Percentiles rank a stretch among this genome's conserved stretches.
phyloP scores from a whole-genome alignment of 2,888 invertebrate genomes.

The Cyrtodaria siliqua region DNA sequence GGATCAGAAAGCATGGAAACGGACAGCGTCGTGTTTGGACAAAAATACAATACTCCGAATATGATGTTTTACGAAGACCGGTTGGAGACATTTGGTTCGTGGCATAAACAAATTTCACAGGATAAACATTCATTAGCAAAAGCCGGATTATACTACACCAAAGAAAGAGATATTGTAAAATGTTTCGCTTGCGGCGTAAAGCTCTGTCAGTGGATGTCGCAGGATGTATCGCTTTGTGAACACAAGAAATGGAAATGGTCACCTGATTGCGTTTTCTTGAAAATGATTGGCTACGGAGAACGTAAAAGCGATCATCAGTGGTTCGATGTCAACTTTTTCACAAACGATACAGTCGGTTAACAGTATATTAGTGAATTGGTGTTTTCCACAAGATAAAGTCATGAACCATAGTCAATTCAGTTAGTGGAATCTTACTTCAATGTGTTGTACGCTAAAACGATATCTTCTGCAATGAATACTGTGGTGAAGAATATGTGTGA shows the following conservation, averaged over 20 bases:
- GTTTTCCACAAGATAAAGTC: too few species aligned
- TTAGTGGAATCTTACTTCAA: conserved; percentile 47
- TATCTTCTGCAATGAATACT: conserved; percentile 5
- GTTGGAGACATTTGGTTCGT: conserved; percentile 19
- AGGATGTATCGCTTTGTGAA: conserved; percentile 28
- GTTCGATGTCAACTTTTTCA: too few species aligned
- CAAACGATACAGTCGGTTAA: too few species aligned
- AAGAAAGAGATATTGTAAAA: conserved; percentile 46
- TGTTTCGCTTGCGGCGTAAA: conserved; percentile 45
- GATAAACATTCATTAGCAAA: conserved; percentile 37
- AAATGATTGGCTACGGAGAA: conserved; percentile 22
- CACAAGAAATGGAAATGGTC: conserved; percentile 36
- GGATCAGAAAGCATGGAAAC: too few species aligned
- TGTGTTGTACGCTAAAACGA: conserved; percentile 41
- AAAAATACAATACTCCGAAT: too few species aligned
- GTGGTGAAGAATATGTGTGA: conserved; percentile 35
- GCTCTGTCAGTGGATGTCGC: conserved; percentile 29
- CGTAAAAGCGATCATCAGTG: too few species aligned
- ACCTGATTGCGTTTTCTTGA: conserved; percentile 29
- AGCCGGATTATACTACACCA: conserved; percentile 40
- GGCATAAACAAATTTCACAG: conserved; percentile 41
- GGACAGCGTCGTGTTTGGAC: too few species aligned
- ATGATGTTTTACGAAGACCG: conserved; percentile 28
- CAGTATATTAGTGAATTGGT: too few species aligned
- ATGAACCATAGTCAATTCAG: conserved; percentile 32